phyloP scores from a whole-genome alignment of 2,797 vertebrate species.

The Buphagus erythrorhynchus region DNA sequence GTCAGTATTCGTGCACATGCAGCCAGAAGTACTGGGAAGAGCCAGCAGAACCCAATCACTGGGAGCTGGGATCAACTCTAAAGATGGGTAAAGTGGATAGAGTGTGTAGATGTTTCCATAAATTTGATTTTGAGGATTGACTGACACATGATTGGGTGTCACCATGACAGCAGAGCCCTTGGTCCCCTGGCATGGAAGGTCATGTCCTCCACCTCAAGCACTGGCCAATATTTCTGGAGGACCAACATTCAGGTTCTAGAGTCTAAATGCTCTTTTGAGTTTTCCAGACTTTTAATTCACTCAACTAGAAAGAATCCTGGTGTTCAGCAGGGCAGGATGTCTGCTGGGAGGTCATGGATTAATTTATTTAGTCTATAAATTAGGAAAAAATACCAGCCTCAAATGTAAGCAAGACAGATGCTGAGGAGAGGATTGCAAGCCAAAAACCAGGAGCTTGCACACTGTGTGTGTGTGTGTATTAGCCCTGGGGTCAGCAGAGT shows the following conservation, averaged over 20 bases:
- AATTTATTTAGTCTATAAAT: conserved; percentile 50
- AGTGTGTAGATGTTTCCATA: background rate
- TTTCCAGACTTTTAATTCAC: conserved; percentile 20
- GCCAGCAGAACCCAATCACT: rapidly evolving
- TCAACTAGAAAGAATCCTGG: conserved; percentile 7
- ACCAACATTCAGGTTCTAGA: background rate
- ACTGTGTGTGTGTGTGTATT: background rate
- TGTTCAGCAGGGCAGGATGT: background rate
- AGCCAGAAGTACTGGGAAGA: background rate
- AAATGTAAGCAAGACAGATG: conserved; percentile 34
- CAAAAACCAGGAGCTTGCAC: conserved; percentile 4
- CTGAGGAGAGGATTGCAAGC: background rate
- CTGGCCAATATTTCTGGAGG: background rate
- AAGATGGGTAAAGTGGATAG: background rate
- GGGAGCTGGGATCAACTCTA: background rate
- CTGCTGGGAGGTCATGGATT: conserved; percentile 1
- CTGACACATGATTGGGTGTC: background rate
- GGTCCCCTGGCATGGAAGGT: background rate
- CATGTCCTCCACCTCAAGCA: background rate
- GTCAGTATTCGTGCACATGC: background rate
- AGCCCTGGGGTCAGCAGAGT: background rate
- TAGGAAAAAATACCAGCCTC: background rate
- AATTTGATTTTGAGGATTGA: background rate
- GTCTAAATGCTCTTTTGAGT: background rate
- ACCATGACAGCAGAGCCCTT: background rate